A percentile compares a stretch with the other conserved stretches of the same genome.
phyloP scores from a whole-genome alignment of 2,888 invertebrate genomes.

The Creontiades dilutus region DNA sequence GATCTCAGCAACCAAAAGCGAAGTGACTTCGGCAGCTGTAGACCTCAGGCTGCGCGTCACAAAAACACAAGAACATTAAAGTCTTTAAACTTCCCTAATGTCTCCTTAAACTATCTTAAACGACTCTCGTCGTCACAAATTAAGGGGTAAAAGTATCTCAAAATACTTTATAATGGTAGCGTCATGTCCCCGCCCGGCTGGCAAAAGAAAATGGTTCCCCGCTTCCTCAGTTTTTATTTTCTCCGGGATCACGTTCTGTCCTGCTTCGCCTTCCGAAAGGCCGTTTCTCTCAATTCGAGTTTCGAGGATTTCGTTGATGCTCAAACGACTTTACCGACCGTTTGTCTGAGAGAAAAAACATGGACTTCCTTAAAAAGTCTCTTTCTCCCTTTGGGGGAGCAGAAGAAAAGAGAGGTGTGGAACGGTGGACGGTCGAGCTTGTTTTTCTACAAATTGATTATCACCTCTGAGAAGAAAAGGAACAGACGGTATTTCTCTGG shows the following conservation, averaged over 20 bases:
- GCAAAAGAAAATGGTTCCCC: not conserved
- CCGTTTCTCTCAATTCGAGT: not conserved
- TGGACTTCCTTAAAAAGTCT: not conserved
- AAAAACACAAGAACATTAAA: not conserved
- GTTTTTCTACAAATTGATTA: slow-evolving; percentile 56
- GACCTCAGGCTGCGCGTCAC: not conserved
- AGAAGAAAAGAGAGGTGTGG: not conserved
- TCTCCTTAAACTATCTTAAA: slow-evolving; percentile 56
- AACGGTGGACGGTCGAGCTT: not conserved
- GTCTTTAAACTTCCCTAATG: slow-evolving; percentile 31
- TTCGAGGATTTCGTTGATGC: not conserved
- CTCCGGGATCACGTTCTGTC: slow-evolving; percentile 9
- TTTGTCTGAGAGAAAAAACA: not conserved
- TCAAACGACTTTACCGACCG: slow-evolving; percentile 9
- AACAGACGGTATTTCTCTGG: not conserved
- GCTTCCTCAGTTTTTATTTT: not conserved
- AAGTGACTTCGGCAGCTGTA: too few species aligned
- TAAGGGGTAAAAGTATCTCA: slow-evolving; percentile 48
- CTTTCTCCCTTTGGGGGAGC: not conserved
- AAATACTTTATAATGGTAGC: slow-evolving; percentile 52
- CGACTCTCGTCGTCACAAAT: slow-evolving; percentile 47
- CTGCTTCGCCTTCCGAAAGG: not conserved
- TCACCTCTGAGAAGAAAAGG: slow-evolving; percentile 34
- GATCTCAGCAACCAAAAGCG: too few species aligned
- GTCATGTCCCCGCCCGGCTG: slow-evolving; percentile 27